Evolutionary conservation across 2,888 invertebrate species (phyloP).

Genomic region (Boloria selene): DNA sequence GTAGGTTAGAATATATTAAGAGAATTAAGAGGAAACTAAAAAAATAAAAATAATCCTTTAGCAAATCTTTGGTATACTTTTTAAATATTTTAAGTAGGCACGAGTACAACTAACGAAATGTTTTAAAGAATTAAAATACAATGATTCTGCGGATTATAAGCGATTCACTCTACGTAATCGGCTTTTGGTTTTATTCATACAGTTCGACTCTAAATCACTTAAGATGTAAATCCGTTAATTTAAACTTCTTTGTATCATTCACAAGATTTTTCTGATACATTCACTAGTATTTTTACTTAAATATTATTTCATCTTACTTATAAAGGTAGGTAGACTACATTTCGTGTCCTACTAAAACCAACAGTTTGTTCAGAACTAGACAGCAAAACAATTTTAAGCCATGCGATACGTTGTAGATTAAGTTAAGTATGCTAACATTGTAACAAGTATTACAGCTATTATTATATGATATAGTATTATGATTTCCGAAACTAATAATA

Average conservation of each 20-base stretch:
- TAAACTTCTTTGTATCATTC: slow-evolving; percentile 11
- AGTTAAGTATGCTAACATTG: no score
- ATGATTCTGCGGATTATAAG: slow-evolving; percentile 19
- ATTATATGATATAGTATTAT: no score
- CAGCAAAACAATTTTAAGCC: no score
- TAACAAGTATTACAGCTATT: no score
- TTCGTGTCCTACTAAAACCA: no score
- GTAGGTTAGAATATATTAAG: no score
- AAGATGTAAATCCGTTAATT: slow-evolving; percentile 18
- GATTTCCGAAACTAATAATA: no score
- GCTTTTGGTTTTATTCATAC: slow-evolving; percentile 21
- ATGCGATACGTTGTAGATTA: no score
- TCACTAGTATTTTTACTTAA: slow-evolving; percentile 6
- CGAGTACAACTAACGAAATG: background rate
- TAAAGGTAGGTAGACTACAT: background rate
- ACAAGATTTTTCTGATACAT: slow-evolving; percentile 2
- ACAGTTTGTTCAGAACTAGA: no score
- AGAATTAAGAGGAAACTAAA: no score
- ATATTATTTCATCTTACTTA: slow-evolving; percentile 4
- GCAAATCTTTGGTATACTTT: slow-evolving; percentile 5
- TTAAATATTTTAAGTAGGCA: slow-evolving; percentile 5
- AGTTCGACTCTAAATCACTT: slow-evolving; percentile 8
- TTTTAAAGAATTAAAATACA: slow-evolving; percentile 3
- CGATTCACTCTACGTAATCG: slow-evolving; percentile 18
- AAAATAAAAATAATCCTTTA: background rate